Conservation (phyloP, 2,888 invertebrate species). For the Halictus ligatus region DNA sequence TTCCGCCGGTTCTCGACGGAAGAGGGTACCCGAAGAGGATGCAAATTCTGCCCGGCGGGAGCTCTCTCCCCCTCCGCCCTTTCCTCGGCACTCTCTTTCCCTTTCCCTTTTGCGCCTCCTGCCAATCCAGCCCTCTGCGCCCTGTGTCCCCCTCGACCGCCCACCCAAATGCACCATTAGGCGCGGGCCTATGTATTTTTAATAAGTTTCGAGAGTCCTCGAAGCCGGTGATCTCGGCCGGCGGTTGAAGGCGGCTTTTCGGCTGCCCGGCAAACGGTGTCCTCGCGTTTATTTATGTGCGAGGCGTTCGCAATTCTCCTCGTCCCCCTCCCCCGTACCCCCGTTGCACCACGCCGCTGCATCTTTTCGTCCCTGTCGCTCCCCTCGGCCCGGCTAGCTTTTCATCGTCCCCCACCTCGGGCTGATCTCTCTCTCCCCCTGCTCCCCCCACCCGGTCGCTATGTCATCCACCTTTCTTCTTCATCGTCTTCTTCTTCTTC, state of each 20-base stretch:
- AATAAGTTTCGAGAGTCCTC: constrained; percentile 80
- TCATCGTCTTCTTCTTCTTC: constrained; percentile 33
- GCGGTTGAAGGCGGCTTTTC: constrained; percentile 77
- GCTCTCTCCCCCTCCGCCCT: constrained; percentile 16
- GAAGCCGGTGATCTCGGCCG: constrained; percentile 72
- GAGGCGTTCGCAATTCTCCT: constrained; percentile 72
- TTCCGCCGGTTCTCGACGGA: not conserved
- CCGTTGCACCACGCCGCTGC: constrained; percentile 42
- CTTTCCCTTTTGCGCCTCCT: constrained; percentile 62
- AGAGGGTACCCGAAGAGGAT: constrained; percentile 49
- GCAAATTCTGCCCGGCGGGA: constrained; percentile 71
- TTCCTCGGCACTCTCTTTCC: not conserved
- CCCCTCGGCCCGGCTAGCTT: constrained; percentile 63
- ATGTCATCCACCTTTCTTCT: constrained; percentile 31
- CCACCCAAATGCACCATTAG: constrained; percentile 78
- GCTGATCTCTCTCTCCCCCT: not conserved
- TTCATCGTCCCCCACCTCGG: constrained; percentile 58
- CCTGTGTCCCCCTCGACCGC: constrained; percentile 48
- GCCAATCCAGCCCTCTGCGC: constrained; percentile 60
- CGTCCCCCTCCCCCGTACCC: constrained; percentile 44
- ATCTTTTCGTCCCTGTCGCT: constrained; percentile 39
- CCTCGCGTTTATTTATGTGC: constrained; percentile 81
- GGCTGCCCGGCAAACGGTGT: constrained; percentile 78
- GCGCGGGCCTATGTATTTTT: constrained; percentile 80
- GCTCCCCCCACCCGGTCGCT: not conserved